These are phyloP conservation scores for Pristionchus fissidentatus DNA, from an alignment of 2,888 invertebrate species.

Conservation along the genomic window DNA sequence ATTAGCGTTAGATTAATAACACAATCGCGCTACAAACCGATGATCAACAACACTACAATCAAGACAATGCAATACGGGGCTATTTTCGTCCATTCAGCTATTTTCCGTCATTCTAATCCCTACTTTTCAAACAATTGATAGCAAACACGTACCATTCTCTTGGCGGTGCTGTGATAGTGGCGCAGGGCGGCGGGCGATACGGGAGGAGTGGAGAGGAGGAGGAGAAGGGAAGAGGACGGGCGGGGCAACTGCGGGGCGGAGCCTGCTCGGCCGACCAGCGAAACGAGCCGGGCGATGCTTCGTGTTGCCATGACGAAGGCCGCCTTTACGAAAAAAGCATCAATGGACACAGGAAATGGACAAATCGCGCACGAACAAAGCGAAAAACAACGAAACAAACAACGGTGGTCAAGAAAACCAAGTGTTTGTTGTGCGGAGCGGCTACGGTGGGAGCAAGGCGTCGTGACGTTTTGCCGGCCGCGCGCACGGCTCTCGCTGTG, in stretches of 20 bases:
- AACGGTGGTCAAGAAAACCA: no score
- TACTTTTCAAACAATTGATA: neutral
- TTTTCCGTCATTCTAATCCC: neutral
- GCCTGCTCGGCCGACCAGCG: neutral
- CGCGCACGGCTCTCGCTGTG: neutral
- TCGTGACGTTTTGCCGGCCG: neutral
- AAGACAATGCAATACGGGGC: neutral
- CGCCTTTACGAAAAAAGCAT: neutral
- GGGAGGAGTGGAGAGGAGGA: neutral
- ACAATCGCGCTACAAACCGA: no score
- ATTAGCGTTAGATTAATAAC: no score
- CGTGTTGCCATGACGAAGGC: constrained; percentile 35
- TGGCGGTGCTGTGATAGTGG: neutral
- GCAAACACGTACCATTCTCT: constrained; percentile 17
- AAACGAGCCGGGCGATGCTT: neutral
- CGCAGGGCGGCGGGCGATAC: neutral
- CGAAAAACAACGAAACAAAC: neutral
- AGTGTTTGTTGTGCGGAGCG: neutral
- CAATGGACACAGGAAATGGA: neutral
- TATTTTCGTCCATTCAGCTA: neutral
- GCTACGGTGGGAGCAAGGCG: neutral
- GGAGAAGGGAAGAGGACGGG: neutral
- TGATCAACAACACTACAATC: no score
- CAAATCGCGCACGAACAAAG: neutral
- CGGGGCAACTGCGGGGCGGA: neutral